These are phyloP conservation scores for Procambarus virginalis DNA, from an alignment of 1,140 invertebrate genomes.

Conservation along the genomic window DNA sequence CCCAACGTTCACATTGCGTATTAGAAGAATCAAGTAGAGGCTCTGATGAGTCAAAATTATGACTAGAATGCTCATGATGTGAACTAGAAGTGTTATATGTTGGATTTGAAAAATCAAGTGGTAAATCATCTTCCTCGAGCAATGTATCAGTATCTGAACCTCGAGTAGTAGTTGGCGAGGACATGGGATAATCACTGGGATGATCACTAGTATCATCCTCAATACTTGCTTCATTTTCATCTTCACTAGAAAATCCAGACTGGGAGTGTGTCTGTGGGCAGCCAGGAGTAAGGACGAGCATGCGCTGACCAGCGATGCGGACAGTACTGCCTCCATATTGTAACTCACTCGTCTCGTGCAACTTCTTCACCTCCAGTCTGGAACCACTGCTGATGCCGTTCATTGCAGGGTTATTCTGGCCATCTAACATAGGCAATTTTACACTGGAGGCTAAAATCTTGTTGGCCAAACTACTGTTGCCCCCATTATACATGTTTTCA, in stretches of 20 bases:
- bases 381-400: constrained; percentile 19
- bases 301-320: constrained; percentile 61
- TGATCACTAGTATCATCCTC: constrained; percentile 59
- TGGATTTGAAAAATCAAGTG: constrained; percentile 33
- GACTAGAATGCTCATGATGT: neutral
- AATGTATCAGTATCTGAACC: constrained; percentile 55
- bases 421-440: neutral
- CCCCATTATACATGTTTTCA: neutral
- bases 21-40: constrained; percentile 3
- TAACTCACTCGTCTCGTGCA: constrained; percentile 54
- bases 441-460: neutral
- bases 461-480: neutral
- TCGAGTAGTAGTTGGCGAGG: constrained; percentile 45
- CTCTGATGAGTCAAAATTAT: neutral
- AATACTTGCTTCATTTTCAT: constrained; percentile 39
- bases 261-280: neutral
- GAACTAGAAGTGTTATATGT: constrained; percentile 3
- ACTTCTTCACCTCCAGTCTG: constrained; percentile 52
- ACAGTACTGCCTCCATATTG: constrained; percentile 57
- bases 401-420: neutral
- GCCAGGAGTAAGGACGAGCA: constrained; percentile 52
- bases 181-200: constrained; percentile 55
- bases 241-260: constrained; percentile 59
- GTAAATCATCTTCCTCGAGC: constrained; percentile 53
- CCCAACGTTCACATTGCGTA: constrained; percentile 16